Evolutionary conservation across 92 coral and sea anemone species (phyloP), one percentile per base, ranked within the genome.

Genomic region (Chrysogorgia sp.): DNA sequence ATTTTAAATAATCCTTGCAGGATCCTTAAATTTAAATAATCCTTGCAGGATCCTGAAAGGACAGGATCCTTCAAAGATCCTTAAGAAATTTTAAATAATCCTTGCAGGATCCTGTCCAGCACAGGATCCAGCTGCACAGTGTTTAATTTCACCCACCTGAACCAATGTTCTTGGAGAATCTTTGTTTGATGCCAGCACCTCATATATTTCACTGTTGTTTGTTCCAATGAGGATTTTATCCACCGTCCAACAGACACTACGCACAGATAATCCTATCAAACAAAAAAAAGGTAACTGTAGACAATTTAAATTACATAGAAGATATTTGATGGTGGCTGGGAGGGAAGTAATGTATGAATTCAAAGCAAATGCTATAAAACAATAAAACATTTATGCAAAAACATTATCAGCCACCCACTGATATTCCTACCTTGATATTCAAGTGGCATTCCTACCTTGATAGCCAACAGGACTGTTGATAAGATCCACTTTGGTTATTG

Each of bases 201-300:
- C 98, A 83, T 89, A 91, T 22, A 94, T 88, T 86, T 94, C 98
- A 43, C 98, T 96, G 74, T 91, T 93, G 82, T 94, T 94, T 58
- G 98, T 94, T 31, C 98, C 98, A 79, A 91, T 90, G 34, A 94
- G 92, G 55, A 94, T 94, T 62, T 84, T 91, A 63, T 94, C 98
- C 25, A 88, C 97, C 40, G 66, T 75, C 98, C 98, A 94, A 58
- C 85, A 94, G 33, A 92, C 93, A 81, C 98, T 94, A 20, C 98
- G 85, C 60, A 94, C 86, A 40, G 97, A 94, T 79, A 94, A 75
- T n/a, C 97, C 97, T 92, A 48, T 12, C 24, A 62, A 32, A 40
- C 25, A 55, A 34, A 70, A 53, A 25, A 34, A 10, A 5, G 45
- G 10, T 40, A 65, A 58, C 64, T 62, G 6, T 19, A 62, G 30